A percentile compares a stretch with the other conserved stretches of the same genome.
These are phyloP conservation scores for Entomobrya multifasciata DNA, from an alignment of 2,888 invertebrate genomes.

Conservation along the genomic window DNA sequence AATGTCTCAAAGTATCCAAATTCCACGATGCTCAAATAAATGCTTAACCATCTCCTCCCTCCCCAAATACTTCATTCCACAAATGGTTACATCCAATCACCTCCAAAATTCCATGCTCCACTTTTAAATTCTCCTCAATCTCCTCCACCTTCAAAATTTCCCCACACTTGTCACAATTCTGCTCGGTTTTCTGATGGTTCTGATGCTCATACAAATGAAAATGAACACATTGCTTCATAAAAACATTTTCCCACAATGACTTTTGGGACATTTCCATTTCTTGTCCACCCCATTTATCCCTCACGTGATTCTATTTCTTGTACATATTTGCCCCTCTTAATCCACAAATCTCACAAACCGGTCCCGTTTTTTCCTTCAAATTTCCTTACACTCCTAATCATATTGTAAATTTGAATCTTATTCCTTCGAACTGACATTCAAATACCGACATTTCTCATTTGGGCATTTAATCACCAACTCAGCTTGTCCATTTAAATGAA, in stretches of 20 bases:
- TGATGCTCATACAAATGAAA: not conserved
- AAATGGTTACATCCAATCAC: not conserved
- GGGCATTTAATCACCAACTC: no score
- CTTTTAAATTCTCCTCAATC: not conserved
- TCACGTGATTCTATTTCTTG: no score
- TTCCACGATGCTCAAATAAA: not conserved
- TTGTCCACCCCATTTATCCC: not conserved
- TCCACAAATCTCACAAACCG: no score
- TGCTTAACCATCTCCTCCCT: not conserved
- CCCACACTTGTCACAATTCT: not conserved
- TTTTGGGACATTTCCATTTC: not conserved
- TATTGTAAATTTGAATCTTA: not conserved
- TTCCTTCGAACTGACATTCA: no score
- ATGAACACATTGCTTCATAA: not conserved
- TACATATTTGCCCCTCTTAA: no score
- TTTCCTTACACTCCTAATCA: not conserved
- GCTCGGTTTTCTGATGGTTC: not conserved
- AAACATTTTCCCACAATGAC: not conserved
- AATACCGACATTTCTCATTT: no score
- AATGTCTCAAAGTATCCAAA: not conserved
- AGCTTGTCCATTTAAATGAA: no score
- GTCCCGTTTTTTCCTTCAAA: not conserved
- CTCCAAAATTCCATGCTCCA: not conserved
- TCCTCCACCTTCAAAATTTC: not conserved
- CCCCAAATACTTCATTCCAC: not conserved